Evolutionary conservation across 2,888 invertebrate species (phyloP), one percentile per base, ranked within the genome.

Genomic region (Tetragonula carbonaria): DNA sequence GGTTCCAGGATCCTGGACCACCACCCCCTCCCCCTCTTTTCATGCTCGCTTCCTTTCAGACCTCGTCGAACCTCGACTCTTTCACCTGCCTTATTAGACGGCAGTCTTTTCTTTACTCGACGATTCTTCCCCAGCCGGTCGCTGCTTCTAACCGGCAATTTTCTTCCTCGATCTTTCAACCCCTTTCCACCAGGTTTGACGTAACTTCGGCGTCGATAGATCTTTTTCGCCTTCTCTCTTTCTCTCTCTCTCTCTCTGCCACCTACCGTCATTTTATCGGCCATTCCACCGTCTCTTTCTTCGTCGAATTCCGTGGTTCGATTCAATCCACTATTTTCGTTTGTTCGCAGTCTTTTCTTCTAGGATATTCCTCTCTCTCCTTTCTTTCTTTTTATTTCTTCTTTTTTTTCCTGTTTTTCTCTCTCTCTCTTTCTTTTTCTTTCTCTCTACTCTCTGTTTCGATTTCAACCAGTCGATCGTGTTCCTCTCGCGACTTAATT

Each of bases 41-140:
- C 50, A 45, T 33, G 21, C 50, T n/a, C 53, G n/a, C 62, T 21
- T 33, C 81, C 72, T 74, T 80, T 75, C 84, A 76, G 23, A n/a
- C 38, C 38, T 55, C 51, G 73, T 73, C 73, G 63, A 73, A 21
- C 80, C 70, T 38, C 57, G 66, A 5, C 59, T 67, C 57, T n/a
- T 59, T 78, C 62, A 33, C 55, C 81, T 55, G 62, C 68, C 76
- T 68, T 68, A 76, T 80, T 76, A 80, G 76, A 62, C 68, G 80
- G 45, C 55, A 62, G 62, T n/a, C 74, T 80, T 70, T 70, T 80
- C 74, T 65, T 66, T 38, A 28, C 62, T 45, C 50, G 33, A 50
- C 78, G 59, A 82, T 74, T 82, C 68, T 74, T 74, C 73, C 50
- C 23, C 53, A 21, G 28, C 66, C 59, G 33, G 28, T 66, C 66